These are phyloP conservation scores for Agriopis marginaria DNA, from an alignment of 2,888 invertebrate genomes.

Conservation along the genomic window DNA sequence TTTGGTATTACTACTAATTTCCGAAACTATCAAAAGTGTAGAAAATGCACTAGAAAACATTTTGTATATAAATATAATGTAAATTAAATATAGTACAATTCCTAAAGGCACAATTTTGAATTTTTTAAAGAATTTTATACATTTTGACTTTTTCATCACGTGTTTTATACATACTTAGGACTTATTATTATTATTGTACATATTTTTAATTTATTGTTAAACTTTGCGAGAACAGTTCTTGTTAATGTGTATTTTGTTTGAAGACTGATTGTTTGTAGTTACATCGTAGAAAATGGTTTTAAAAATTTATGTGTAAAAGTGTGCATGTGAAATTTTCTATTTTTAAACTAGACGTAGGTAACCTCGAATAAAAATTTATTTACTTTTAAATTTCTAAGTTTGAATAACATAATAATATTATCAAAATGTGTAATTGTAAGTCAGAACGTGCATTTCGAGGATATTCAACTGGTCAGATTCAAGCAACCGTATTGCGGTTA, in stretches of 20 bases:
- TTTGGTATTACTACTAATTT: slow-evolving; percentile 18
- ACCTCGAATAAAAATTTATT: too few species aligned
- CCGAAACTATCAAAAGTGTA: background rate
- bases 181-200: slow-evolving; percentile 52
- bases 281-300: slow-evolving; percentile 32
- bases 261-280: slow-evolving; percentile 80
- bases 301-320: slow-evolving; percentile 16
- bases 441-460: background rate
- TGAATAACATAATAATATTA: background rate
- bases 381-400: background rate
- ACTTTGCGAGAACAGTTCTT: slow-evolving; percentile 57
- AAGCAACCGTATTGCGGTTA: background rate
- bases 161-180: slow-evolving; percentile 39
- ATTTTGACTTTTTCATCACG: slow-evolving; percentile 40
- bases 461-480: background rate
- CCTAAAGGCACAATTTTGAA: slow-evolving; percentile 59
- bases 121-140: slow-evolving; percentile 38
- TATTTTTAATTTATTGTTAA: slow-evolving; percentile 67
- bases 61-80: slow-evolving; percentile 10
- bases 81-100: slow-evolving; percentile 61
- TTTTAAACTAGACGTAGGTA: background rate
- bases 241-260: slow-evolving; percentile 76
- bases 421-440: background rate
- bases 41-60: slow-evolving; percentile 4
- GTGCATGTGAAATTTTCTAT: slow-evolving; percentile 21